phyloP scores from a whole-genome alignment of 2,797 vertebrate genomes.

The Danionella dracula region DNA sequence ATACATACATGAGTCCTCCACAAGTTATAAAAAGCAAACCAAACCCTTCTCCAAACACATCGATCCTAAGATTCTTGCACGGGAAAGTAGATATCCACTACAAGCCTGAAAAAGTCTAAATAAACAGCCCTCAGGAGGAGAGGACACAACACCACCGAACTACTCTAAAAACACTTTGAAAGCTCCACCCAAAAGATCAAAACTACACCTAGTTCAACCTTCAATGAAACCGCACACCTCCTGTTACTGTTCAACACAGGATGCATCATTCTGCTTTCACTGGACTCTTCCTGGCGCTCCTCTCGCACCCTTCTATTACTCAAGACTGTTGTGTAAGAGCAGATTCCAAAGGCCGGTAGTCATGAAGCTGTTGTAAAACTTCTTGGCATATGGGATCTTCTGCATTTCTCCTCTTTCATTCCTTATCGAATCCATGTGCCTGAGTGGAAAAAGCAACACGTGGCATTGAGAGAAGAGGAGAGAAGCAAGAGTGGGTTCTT shows the following conservation, averaged over 20 bases:
- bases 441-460: constrained; percentile 24
- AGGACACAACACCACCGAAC: neutral
- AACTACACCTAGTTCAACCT: constrained; percentile 8
- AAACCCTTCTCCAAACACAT: neutral
- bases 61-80: neutral
- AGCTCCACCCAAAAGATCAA: neutral
- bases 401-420: constrained; percentile 62
- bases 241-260: constrained; percentile 16
- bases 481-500: neutral
- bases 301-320: constrained; percentile 28
- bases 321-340: constrained; percentile 69
- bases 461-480: constrained; percentile 15
- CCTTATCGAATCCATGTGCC: constrained; percentile 77
- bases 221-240: neutral
- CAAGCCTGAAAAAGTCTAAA: constrained; percentile 4
- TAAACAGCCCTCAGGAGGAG: neutral
- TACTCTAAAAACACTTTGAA: constrained; percentile 54
- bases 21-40: neutral
- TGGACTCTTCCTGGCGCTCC: constrained; percentile 51
- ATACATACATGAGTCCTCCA: neutral
- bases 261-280: constrained; percentile 42
- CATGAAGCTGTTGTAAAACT: constrained; percentile 76
- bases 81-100: neutral
- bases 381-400: constrained; percentile 71
- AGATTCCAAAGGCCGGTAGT: constrained; percentile 76